Conservation (phyloP, 2,888 invertebrate genomes). For the Koerneria pararmatus region DNA sequence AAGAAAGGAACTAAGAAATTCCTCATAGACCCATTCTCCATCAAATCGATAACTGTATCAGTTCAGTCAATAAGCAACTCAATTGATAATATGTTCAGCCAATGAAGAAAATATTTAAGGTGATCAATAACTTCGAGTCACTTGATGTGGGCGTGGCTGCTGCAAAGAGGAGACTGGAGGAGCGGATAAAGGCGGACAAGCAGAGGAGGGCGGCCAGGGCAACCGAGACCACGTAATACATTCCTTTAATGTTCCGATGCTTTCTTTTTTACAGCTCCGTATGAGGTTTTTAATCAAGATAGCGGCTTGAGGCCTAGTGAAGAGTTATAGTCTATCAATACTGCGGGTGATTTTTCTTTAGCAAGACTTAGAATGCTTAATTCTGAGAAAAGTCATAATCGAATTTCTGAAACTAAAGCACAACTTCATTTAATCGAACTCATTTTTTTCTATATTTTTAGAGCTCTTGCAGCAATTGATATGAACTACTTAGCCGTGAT, state of each 20-base stretch:
- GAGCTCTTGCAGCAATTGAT: too few species aligned
- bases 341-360: neutral
- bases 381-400: neutral
- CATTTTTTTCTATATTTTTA: too few species aligned
- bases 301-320: slow-evolving; percentile 14
- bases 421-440: neutral
- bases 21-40: too few species aligned
- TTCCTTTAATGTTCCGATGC: too few species aligned
- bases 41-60: too few species aligned
- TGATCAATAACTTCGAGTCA: slow-evolving; percentile 12
- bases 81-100: neutral
- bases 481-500: too few species aligned
- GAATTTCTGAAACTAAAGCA: neutral
- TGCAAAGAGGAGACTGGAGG: slow-evolving; percentile 16
- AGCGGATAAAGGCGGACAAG: slow-evolving; percentile 1
- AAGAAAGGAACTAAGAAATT: too few species aligned
- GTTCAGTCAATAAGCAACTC: neutral
- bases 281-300: too few species aligned
- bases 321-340: too few species aligned
- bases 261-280: too few species aligned
- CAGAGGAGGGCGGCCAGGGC: slow-evolving; percentile 7
- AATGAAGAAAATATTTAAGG: slow-evolving; percentile 1
- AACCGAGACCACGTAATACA: too few species aligned
- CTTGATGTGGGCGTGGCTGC: slow-evolving; percentile 15
- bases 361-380: neutral